Percentiles rank a stretch among this genome's conserved stretches.
Evolutionary conservation across 1,140 invertebrate genomes (phyloP).

Genomic region (Musca domestica): DNA sequence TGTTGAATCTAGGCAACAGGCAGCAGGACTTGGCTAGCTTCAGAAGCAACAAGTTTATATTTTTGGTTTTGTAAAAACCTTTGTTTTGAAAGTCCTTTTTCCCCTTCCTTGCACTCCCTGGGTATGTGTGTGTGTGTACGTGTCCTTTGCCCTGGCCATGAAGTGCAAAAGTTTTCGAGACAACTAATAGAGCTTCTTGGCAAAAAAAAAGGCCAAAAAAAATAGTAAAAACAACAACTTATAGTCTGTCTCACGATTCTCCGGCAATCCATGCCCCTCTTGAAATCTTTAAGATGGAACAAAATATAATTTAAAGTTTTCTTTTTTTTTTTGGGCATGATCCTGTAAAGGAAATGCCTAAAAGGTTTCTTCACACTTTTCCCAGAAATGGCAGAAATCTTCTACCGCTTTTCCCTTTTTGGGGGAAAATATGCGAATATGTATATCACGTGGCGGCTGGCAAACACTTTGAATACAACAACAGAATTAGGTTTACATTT

Average conservation of each 20-base stretch:
- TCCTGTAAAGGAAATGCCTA: not conserved
- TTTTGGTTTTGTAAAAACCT: constrained; percentile 16
- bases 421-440: not conserved
- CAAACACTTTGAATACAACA: no score
- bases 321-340: not conserved
- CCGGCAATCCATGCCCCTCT: no score
- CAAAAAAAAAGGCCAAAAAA: not conserved
- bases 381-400: not conserved
- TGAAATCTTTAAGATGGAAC: not conserved
- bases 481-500: no score
- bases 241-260: no score
- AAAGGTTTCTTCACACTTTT: constrained; percentile 21
- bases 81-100: not conserved
- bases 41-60: constrained; percentile 9
- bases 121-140: no score
- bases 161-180: constrained; percentile 13
- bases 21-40: not conserved
- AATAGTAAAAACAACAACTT: no score
- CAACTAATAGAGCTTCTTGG: constrained; percentile 11
- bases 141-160: not conserved
- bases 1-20: not conserved
- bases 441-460: no score
- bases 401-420: not conserved
- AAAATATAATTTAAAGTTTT: constrained; percentile 17
- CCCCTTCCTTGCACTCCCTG: not conserved